These are phyloP conservation scores for Drosophila suzukii DNA, from an alignment of 1,140 invertebrate species.

Conservation along the genomic window DNA sequence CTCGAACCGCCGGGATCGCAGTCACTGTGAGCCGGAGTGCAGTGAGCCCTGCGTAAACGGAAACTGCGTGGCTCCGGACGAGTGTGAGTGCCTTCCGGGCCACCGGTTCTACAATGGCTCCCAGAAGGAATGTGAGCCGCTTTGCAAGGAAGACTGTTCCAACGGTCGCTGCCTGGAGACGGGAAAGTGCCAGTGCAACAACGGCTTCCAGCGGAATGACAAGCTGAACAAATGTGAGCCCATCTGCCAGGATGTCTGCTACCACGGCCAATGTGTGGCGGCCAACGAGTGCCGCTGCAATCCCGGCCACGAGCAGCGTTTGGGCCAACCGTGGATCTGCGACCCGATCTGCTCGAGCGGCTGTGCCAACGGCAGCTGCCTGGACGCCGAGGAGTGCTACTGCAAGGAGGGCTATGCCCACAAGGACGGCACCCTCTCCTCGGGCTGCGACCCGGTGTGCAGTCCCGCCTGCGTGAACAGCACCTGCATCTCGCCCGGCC, in stretches of 20 bases:
- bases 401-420: conserved; percentile 77
- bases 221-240: conserved; percentile 85
- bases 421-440: conserved; percentile 5
- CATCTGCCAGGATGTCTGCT: conserved; percentile 86
- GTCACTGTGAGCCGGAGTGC: conserved; percentile 64
- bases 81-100: conserved; percentile 71
- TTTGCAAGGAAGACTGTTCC: conserved; percentile 85
- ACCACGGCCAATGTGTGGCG: conserved; percentile 87
- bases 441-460: conserved; percentile 84
- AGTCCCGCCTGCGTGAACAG: conserved; percentile 63
- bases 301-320: conserved; percentile 45
- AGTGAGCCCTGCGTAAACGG: conserved; percentile 82
- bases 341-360: conserved; percentile 69
- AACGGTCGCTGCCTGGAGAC: conserved; percentile 86
- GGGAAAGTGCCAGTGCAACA: conserved; percentile 86
- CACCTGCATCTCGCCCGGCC: conserved; percentile 84
- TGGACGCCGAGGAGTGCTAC: conserved; percentile 81
- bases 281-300: conserved; percentile 86
- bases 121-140: conserved; percentile 51
- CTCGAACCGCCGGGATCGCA: conserved; percentile 47
- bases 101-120: conserved; percentile 53
- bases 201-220: conserved; percentile 85
- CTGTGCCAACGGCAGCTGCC: conserved; percentile 80
- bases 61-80: conserved; percentile 84
- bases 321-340: conserved; percentile 48